A percentile compares a stretch with the other conserved stretches of the same genome.
Conservation (phyloP, 2,797 vertebrate genomes). For the Anabas testudineus region DNA sequence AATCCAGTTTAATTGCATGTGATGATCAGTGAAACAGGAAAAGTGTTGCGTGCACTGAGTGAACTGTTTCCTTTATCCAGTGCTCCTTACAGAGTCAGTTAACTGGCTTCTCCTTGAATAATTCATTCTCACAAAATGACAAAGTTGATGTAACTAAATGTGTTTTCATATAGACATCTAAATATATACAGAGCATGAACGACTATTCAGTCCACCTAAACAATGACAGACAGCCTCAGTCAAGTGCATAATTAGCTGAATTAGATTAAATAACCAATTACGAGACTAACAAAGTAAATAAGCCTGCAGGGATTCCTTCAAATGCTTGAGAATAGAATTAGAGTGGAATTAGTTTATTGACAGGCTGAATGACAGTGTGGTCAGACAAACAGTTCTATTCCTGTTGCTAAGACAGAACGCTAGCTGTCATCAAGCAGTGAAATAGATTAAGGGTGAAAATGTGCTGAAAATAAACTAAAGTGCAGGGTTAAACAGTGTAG, state of each 20-base stretch:
- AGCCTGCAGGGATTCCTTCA: slow-evolving; percentile 77
- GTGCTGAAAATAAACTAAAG: slow-evolving; percentile 3
- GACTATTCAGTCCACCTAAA: slow-evolving; percentile 72
- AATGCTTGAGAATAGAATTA: slow-evolving; percentile 80
- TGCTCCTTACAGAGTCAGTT: slow-evolving; percentile 55
- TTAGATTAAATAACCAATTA: slow-evolving; percentile 88
- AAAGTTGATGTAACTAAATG: slow-evolving; percentile 64
- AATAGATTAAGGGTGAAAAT: slow-evolving; percentile 24
- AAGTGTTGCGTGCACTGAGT: slow-evolving; percentile 1
- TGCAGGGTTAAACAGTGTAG: not conserved
- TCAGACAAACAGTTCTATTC: slow-evolving; percentile 65
- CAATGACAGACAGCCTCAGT: slow-evolving; percentile 78
- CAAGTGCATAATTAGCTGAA: slow-evolving; percentile 83
- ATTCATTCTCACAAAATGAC: slow-evolving; percentile 64
- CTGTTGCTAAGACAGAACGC: slow-evolving; percentile 43
- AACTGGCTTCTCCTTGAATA: slow-evolving; percentile 57
- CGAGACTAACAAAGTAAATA: slow-evolving; percentile 84
- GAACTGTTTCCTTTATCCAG: slow-evolving; percentile 19
- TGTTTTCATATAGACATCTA: slow-evolving; percentile 58
- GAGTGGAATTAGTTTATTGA: slow-evolving; percentile 82
- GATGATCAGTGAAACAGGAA: slow-evolving; percentile 16
- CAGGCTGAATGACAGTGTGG: slow-evolving; percentile 76
- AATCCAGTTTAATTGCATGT: slow-evolving; percentile 10
- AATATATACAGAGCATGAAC: slow-evolving; percentile 59
- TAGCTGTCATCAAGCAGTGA: slow-evolving; percentile 29